These are phyloP conservation scores for Ametastegia equiseti DNA, from an alignment of 2,888 invertebrate species.

Conservation along the genomic window DNA sequence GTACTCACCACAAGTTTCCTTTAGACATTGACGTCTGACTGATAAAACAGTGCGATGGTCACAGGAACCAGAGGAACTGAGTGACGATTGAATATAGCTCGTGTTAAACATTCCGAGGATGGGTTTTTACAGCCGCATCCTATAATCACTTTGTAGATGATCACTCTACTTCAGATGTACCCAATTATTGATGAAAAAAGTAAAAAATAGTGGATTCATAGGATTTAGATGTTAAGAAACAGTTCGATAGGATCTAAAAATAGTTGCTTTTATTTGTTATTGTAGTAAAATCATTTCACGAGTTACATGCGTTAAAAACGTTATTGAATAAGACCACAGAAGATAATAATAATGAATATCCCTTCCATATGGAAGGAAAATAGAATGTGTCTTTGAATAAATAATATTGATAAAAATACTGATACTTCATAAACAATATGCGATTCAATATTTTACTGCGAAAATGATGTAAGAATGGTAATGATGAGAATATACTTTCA, in stretches of 20 bases:
- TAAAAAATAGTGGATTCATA: not conserved
- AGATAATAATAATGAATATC: not conserved
- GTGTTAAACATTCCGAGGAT: no score
- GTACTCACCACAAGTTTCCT: no score
- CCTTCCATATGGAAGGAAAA: not conserved
- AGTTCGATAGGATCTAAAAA: not conserved
- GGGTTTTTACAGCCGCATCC: no score
- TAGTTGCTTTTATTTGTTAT: not conserved
- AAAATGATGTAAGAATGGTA: conserved; percentile 18
- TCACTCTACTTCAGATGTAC: no score
- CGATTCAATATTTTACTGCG: conserved; percentile 1
- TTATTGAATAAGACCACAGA: not conserved
- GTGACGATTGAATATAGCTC: no score
- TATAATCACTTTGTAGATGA: no score
- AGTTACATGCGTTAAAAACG: conserved; percentile 10
- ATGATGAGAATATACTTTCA: not conserved
- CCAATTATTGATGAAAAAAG: no score
- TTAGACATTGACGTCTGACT: no score
- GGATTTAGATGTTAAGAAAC: not conserved
- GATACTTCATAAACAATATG: not conserved
- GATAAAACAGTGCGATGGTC: no score
- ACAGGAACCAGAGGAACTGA: no score
- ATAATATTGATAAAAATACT: not conserved
- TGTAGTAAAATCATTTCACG: not conserved
- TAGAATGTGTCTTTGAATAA: not conserved